Conservation (phyloP, 2,113 vertebrate species). For the Tinamus guttatus region DNA sequence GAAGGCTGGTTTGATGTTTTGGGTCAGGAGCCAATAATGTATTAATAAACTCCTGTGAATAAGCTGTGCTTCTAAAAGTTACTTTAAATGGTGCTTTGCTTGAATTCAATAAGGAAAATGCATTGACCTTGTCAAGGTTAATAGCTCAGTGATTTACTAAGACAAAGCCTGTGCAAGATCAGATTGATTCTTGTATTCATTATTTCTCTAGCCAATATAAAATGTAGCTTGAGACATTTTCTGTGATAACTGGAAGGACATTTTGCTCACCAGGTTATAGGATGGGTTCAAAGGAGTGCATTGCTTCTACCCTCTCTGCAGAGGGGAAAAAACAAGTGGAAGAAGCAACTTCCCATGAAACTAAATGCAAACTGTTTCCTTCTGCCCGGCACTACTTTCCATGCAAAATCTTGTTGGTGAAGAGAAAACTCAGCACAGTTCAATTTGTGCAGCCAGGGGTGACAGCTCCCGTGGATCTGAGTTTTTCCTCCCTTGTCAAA, state of each 20-base stretch:
- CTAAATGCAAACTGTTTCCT: neutral
- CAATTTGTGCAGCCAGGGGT: neutral
- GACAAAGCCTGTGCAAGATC: neutral
- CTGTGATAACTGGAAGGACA: neutral
- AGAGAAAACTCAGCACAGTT: neutral
- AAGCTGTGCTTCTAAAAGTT: neutral
- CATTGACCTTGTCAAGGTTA: conserved; percentile 35
- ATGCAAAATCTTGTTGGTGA: neutral
- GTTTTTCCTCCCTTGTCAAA: neutral
- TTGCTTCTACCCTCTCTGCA: neutral
- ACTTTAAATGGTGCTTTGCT: neutral
- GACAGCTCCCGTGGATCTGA: neutral
- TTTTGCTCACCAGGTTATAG: neutral
- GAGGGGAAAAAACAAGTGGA: neutral
- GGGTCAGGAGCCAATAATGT: neutral
- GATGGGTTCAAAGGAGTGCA: neutral
- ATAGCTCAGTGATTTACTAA: neutral
- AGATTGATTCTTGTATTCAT: neutral
- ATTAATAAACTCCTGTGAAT: neutral
- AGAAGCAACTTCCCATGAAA: neutral
- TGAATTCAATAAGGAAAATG: neutral
- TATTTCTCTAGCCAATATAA: neutral
- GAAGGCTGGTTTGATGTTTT: neutral
- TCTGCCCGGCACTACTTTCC: neutral
- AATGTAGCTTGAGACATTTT: conserved; percentile 5